Base-by-base conservation (phyloP, 2,888 invertebrate genomes). In the Watsonalla cultraria region DNA sequence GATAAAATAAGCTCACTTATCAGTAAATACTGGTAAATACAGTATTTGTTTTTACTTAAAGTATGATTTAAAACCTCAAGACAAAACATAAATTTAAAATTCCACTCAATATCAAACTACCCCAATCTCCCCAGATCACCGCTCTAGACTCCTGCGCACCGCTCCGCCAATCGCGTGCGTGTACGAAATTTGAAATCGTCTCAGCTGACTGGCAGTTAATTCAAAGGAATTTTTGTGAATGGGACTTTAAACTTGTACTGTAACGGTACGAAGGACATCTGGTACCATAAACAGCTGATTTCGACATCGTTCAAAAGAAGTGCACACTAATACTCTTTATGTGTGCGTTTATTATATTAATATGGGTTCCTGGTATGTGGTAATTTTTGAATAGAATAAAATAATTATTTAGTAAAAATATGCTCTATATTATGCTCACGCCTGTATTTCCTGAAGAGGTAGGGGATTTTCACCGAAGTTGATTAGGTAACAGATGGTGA, bases 201-300 rank as follows among this genome's bases (percentile, higher is more conserved):
- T 53, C 48, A 47, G 45, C 55, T 54, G 52, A 56, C 58, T 57
- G 57, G 64, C 58, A 62, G 63, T 60, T 60, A 61, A 55, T 53
- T 50, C 33, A 50, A 54, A 46, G 46, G 50, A 46, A 45, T 46
- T 45, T 60, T 59, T 62, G 62, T 68, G 68, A 65, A 63, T 55
- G 61, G 58, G 58, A 65, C 58, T 52, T 51, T 53, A 35, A 7
- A 53, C 55, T 63, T 64, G 58, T 66, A 65, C 46, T 54, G 52
- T 68, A 68, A 68, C 68, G 68, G 68, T 68, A 37, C 11, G 57
- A 51, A 46, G 46, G 61, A 68, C 68, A 68, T 66, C 66, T 68
- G 68, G 68, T 65, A 66, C 61, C 61, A 60, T 7, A 14, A 52
- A 61, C 61, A 61, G 61, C 61, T 61, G 61, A 61, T 61, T 55